Evolutionary conservation across 2,888 invertebrate genomes (phyloP).

Genomic region (Chymomyza fuscimana): DNA sequence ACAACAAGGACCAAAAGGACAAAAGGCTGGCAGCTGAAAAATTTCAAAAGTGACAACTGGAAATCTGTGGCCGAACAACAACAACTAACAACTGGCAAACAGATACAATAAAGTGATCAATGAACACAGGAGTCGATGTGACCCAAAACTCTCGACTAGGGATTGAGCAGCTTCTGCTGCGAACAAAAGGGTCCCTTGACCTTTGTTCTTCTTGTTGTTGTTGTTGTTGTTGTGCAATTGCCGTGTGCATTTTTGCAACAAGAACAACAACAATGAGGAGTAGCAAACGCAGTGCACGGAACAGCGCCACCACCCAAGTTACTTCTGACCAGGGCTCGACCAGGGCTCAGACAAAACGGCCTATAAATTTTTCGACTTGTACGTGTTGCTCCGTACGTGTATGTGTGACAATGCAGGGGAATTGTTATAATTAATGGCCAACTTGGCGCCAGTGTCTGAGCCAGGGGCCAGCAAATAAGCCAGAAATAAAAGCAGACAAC

Average conservation of each 20-base stretch:
- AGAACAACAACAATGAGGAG: constrained; percentile 1
- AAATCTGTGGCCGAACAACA: constrained; percentile 9
- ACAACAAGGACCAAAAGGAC: constrained; percentile 21
- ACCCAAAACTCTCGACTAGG: not conserved
- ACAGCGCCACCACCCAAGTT: constrained; percentile 16
- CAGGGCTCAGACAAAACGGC: constrained; percentile 20
- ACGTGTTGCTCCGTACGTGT: constrained; percentile 30
- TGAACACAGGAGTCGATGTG: constrained; percentile 49
- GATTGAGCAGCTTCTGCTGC: not conserved
- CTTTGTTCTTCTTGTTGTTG: constrained; percentile 23
- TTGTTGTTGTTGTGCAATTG: constrained; percentile 40
- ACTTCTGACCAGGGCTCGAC: constrained; percentile 35
- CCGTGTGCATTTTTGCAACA: constrained; percentile 32
- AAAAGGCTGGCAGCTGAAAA: constrained; percentile 31
- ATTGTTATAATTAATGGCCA: constrained; percentile 69
- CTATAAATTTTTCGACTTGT: constrained; percentile 44
- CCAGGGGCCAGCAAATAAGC: constrained; percentile 6
- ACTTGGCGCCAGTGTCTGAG: constrained; percentile 56
- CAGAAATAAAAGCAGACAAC: constrained; percentile 6
- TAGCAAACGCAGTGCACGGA: not conserved
- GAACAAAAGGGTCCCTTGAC: not conserved
- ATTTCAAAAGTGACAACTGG: constrained; percentile 5
- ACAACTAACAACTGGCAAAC: constrained; percentile 1
- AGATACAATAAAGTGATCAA: constrained; percentile 69
- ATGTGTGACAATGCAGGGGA: constrained; percentile 53